Evolutionary conservation across 1,140 invertebrate species (phyloP), one percentile per base, ranked within the genome.

Genomic region (Penaeus japonicus): DNA sequence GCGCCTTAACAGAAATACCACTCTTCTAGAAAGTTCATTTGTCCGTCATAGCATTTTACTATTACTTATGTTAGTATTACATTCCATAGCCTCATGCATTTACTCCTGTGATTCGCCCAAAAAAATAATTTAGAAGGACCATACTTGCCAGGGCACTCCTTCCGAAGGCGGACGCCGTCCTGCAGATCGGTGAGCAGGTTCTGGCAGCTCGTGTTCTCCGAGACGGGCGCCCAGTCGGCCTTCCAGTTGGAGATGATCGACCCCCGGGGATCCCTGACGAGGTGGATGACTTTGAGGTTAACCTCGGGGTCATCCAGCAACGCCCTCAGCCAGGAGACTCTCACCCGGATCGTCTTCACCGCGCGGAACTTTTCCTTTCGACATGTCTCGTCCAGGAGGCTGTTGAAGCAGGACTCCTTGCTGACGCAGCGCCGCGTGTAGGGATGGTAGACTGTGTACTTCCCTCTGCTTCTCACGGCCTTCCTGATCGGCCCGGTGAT

Each of bases 191-290:
- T 3, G n/a, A 47, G 39, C 15, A 82, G 24, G 27, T 55, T 32
- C 12, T 57, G 10, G 24, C 79, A 82, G 54, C 47, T 47, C 47
- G 57, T 53, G 30, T 12, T 20, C 39, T 57, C 27, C 7, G 53
- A 30, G n/a, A n/a, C n/a, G 53, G 24, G 27, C n/a, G 22, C 57
- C 79, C 79, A 82, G 27, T 32, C 79, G 22, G 54, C 39, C 18
- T 57, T 55, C 39, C 39, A 82, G 53, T 30, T 57, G 20, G 79
- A 82, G 53, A 30, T 47, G 39, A 82, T 4, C 12, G 79, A 30
- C 10, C 47, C 79, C n/a, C 79, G 39, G 0, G 79, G 79, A 22
- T 82, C 79, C 79, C 79, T n/a, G 18, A 57, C 79, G 47, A 82
- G 5, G 53, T 82, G 79, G 27, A 82, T 24, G 10, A 82, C 27